phyloP scores from a whole-genome alignment of 2,113 vertebrate genomes.

The Ictalurus punctatus region DNA sequence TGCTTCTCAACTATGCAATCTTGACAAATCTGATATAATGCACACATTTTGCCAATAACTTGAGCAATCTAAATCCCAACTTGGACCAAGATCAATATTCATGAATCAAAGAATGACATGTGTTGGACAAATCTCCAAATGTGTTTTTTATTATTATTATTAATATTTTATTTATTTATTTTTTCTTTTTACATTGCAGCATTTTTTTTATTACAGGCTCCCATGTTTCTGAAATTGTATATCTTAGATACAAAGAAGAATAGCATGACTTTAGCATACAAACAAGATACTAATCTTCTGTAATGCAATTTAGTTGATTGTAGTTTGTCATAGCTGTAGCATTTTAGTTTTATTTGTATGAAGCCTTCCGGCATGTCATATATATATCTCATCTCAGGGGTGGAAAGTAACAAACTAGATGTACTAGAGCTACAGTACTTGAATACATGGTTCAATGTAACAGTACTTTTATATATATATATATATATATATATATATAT shows the following conservation, averaged over 20 bases:
- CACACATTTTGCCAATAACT: conserved; percentile 28
- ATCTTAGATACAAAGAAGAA: neutral
- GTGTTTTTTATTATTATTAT: neutral
- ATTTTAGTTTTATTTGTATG: neutral
- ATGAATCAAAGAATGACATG: conserved; percentile 31
- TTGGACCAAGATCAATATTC: conserved; percentile 36
- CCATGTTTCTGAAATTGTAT: neutral
- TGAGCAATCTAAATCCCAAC: conserved; percentile 26
- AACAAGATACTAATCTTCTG: neutral
- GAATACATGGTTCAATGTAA: neutral
- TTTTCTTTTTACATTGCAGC: neutral
- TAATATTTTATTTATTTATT: neutral
- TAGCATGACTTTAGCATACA: neutral
- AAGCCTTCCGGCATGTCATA: neutral
- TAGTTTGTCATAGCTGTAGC: neutral
- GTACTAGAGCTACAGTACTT: neutral
- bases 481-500: no score
- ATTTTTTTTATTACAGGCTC: neutral
- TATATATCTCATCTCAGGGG: neutral
- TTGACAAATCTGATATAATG: conserved; percentile 31
- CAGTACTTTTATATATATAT: neutral
- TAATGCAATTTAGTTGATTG: neutral
- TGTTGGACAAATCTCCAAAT: neutral
- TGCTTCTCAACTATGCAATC: conserved; percentile 40
- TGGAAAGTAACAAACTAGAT: neutral